Evolutionary conservation across 2,113 vertebrate species (phyloP), one percentile per base, ranked within the genome.

Genomic region (Periophthalmodon schlosseri): DNA sequence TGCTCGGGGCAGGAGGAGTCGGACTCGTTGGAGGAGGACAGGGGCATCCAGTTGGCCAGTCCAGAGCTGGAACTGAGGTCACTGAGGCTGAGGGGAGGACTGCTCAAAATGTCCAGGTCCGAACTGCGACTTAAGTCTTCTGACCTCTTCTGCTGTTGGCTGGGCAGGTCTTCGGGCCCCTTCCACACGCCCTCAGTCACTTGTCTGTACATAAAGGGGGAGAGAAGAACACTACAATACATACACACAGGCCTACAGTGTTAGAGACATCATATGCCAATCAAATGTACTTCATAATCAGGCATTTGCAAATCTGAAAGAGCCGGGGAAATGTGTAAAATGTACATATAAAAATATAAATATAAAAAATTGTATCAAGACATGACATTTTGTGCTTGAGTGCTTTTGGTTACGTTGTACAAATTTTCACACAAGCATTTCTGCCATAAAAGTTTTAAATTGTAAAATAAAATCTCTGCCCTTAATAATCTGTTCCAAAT

Each of bases 111-210:
- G 77, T 98, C 96, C 60, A 98, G 88, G 47, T 97, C 96, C 12
- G 95, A 83, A 84, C 81, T 90, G 76, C 95, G 96, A 77, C 89
- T 82, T 78, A 94, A 91, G 63, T 98, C 96, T 0, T 94, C 92
- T 8, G 90, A 78, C 61, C 95, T 94, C 88, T 96, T 98, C 70
- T 94, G 93, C 14, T 94, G 91, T 61, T 95, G 95, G 89, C 70
- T 91, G 73, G 94, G 81, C 54, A 95, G 91, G 86, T 92, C 96
- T 66, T 94, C 90, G 0, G 95, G 93, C 4, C 94, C 85, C 57
- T 93, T 95, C 96, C 96, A 96, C 56, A 93, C 84, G 0, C 96
- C 95, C 75, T 97, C 96, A 0, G 95, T 95, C 82, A 96, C 94
- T 91, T 96, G 96, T 89, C 97, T 98, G 92, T 34, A 80, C 64